Evolutionary conservation across 2,113 vertebrate genomes (phyloP).

Genomic region (Hystrix brachyura): DNA sequence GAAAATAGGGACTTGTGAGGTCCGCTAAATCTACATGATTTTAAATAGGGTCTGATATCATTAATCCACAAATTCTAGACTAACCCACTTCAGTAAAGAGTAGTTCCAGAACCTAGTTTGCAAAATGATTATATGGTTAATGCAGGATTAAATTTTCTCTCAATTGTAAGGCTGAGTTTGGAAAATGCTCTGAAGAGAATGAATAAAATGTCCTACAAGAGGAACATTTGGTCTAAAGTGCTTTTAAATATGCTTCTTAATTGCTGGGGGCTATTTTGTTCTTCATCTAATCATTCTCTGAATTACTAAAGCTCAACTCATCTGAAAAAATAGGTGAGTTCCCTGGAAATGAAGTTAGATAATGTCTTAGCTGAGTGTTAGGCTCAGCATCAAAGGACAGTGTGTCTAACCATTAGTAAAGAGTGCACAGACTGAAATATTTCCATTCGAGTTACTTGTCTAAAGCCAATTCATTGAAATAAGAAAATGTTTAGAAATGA

Average conservation of each 20-base stretch:
- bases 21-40: slow-evolving; percentile 80
- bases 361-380: slow-evolving; percentile 80
- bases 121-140: slow-evolving; percentile 85
- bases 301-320: slow-evolving; percentile 84
- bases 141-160: slow-evolving; percentile 83
- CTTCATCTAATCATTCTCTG: slow-evolving; percentile 83
- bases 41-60: slow-evolving; percentile 79
- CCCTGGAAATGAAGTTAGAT: slow-evolving; percentile 79
- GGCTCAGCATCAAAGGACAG: slow-evolving; percentile 74
- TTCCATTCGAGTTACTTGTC: slow-evolving; percentile 71
- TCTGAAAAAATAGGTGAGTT: slow-evolving; percentile 81
- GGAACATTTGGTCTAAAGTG: slow-evolving; percentile 82
- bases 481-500: slow-evolving; percentile 41
- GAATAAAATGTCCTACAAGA: slow-evolving; percentile 77
- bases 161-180: slow-evolving; percentile 81
- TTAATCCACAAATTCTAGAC: slow-evolving; percentile 74
- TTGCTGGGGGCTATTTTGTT: slow-evolving; percentile 81
- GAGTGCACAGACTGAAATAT: slow-evolving; percentile 76
- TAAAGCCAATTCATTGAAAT: slow-evolving; percentile 74
- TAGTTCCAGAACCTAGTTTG: slow-evolving; percentile 78
- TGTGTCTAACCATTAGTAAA: slow-evolving; percentile 76
- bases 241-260: slow-evolving; percentile 86
- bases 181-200: slow-evolving; percentile 81
- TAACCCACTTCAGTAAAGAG: slow-evolving; percentile 75
- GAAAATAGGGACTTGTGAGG: slow-evolving; percentile 78